Base-by-base conservation (phyloP, 2,888 invertebrate species). In the Lordiphosa fenestrarum region DNA sequence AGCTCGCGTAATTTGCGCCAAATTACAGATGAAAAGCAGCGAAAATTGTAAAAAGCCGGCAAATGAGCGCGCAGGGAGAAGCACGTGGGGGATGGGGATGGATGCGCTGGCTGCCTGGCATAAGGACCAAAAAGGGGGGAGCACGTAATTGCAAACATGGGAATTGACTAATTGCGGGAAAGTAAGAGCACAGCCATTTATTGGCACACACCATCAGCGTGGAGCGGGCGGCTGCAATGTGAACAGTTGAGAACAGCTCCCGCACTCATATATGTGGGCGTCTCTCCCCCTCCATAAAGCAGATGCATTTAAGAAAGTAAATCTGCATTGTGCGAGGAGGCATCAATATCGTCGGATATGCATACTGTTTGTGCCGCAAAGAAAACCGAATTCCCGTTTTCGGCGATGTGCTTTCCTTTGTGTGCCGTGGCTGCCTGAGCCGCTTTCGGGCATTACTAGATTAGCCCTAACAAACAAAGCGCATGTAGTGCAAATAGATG, bases 111-210 rank as follows among this genome's bases (percentile, higher is more conserved):
- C 15, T 33, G 44, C 4, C 21, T 10, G 49, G 23, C n/a, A 25
- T 30, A 30, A 30, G 30, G 10, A 30, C 9, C 30, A 30, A 40
- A 40, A 48, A 58, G 50, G 60, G 52, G 52, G 57, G 48, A 15
- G 68, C 58, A 30, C 30, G 73, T 86, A 87, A 87, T 87, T 85
- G 86, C 80, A 83, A 84, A 82, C 86, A 78, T 76, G 88, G 86
- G 86, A 87, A 86, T 87, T 82, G 78, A 66, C 81, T 87, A 87
- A 88, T 87, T 87, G 86, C 68, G 73, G 67, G 68, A 66, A 68
- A 70, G 75, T 69, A 42, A 56, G 64, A 47, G 71, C 44, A 38
- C 44, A 60, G 36, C 46, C 44, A 59, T 60, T 44, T 67, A 61
- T 61, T 61, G 61, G 59, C 13, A 41, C 13, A 41, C 41, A 35